These are phyloP conservation scores for Leptobrachium ailaonicum DNA, from an alignment of 2,113 vertebrate species.

Conservation along the genomic window DNA sequence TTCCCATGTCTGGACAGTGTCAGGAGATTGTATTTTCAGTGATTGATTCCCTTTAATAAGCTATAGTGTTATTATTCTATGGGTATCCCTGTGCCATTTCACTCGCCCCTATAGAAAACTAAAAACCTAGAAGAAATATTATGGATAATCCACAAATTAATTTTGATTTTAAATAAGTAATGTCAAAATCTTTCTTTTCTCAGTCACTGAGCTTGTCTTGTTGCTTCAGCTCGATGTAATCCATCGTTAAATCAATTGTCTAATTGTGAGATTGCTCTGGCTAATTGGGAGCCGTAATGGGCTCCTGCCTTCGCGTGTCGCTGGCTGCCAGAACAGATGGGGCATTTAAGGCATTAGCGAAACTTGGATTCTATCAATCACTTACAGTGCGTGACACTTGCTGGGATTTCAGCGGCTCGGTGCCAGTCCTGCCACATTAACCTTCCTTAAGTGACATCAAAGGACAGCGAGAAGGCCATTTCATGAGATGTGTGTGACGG, in stretches of 20 bases:
- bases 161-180: too few relatives aligned
- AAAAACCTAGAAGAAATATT: too few relatives aligned
- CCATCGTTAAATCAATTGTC: conserved; percentile 49
- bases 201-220: background rate
- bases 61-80: too few relatives aligned
- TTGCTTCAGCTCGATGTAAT: conserved; percentile 27
- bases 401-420: conserved; percentile 4
- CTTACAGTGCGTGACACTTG: conserved; percentile 41
- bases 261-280: conserved; percentile 45
- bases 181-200: background rate
- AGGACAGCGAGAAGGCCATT: background rate
- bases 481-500: background rate
- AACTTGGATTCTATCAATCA: conserved; percentile 41
- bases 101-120: too few relatives aligned
- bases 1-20: too few relatives aligned
- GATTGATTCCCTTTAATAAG: too few relatives aligned
- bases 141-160: too few relatives aligned
- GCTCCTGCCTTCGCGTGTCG: conserved; percentile 5
- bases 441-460: conserved; percentile 35
- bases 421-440: conserved; percentile 35
- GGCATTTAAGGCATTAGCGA: conserved; percentile 40
- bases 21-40: too few relatives aligned
- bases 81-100: too few relatives aligned
- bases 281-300: conserved; percentile 43
- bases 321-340: conserved; percentile 41